Conservation (phyloP, 2,888 invertebrate genomes). For the Seira musarum region DNA sequence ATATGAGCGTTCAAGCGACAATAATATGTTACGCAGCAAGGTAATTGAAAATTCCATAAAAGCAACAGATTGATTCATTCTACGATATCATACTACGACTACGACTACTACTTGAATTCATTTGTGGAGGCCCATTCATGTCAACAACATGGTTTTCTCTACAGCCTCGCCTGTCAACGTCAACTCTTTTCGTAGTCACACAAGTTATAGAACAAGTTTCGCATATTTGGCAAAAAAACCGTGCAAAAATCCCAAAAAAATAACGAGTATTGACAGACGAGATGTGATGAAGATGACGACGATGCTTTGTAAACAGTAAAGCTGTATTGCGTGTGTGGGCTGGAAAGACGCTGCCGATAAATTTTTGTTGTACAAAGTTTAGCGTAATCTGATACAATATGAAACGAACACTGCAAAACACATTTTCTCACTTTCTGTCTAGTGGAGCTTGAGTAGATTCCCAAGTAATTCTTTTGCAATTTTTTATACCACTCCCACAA, state of each 20-base stretch:
- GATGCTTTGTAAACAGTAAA: background rate
- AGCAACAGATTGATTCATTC: constrained; percentile 13
- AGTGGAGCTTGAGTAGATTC: background rate
- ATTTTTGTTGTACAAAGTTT: background rate
- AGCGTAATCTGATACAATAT: too few species aligned
- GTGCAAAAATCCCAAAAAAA: constrained; percentile 20
- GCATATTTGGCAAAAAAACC: constrained; percentile 17
- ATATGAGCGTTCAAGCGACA: too few species aligned
- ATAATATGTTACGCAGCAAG: too few species aligned
- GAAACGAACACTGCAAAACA: background rate
- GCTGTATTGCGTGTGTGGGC: background rate
- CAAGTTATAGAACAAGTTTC: background rate
- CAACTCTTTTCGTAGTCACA: background rate
- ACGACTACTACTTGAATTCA: background rate
- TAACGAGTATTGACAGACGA: background rate
- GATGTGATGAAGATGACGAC: constrained; percentile 17
- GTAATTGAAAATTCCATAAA: too few species aligned
- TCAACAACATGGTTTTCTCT: background rate
- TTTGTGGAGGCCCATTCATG: background rate
- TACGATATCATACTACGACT: background rate
- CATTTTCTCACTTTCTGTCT: constrained; percentile 16
- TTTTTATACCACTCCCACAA: background rate
- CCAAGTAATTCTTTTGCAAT: constrained; percentile 2
- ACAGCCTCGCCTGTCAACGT: too few species aligned
- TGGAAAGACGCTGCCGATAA: background rate